These are phyloP conservation scores for Lycopodina hypogea DNA, from an alignment of 37 sponge, comb jelly and placozoan species.

Conservation along the genomic window DNA sequence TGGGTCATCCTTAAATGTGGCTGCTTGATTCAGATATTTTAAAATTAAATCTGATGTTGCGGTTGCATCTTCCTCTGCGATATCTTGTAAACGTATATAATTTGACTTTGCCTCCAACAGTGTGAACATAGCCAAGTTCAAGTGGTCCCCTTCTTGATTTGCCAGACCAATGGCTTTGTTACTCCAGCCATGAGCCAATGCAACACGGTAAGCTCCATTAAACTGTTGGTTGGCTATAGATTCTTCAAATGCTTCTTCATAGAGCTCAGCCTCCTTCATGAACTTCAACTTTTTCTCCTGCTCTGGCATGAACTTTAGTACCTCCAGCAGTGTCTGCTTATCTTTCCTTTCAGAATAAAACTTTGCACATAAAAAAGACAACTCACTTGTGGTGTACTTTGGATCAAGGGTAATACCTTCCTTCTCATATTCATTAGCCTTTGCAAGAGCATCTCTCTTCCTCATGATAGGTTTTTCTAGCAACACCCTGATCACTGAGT, in stretches of 20 bases:
- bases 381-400: slow-evolving; percentile 10
- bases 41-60: slow-evolving; percentile 1
- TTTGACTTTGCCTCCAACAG: slow-evolving; percentile 8
- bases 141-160: not conserved
- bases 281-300: slow-evolving; percentile 9
- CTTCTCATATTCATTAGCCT: slow-evolving; percentile 20
- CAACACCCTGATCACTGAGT: slow-evolving; percentile 16
- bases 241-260: slow-evolving; percentile 24
- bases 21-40: slow-evolving; percentile 1
- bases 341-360: slow-evolving; percentile 39
- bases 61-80: not conserved
- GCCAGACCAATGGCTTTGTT: slow-evolving; percentile 12
- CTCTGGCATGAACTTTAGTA: slow-evolving; percentile 46
- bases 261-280: slow-evolving; percentile 39
- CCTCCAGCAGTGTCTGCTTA: slow-evolving; percentile 14
- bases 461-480: slow-evolving; percentile 8
- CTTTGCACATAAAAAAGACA: slow-evolving; percentile 54
- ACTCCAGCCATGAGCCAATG: slow-evolving; percentile 29
- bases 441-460: slow-evolving; percentile 44
- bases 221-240: slow-evolving; percentile 12
- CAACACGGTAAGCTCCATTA: slow-evolving; percentile 15
- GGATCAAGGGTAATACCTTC: not conserved
- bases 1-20: not conserved
- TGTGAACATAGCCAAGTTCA: not conserved
- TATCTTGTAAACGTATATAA: not conserved